These are phyloP conservation scores for Psittacula echo DNA, from an alignment of 2,797 vertebrate genomes.

Conservation along the genomic window DNA sequence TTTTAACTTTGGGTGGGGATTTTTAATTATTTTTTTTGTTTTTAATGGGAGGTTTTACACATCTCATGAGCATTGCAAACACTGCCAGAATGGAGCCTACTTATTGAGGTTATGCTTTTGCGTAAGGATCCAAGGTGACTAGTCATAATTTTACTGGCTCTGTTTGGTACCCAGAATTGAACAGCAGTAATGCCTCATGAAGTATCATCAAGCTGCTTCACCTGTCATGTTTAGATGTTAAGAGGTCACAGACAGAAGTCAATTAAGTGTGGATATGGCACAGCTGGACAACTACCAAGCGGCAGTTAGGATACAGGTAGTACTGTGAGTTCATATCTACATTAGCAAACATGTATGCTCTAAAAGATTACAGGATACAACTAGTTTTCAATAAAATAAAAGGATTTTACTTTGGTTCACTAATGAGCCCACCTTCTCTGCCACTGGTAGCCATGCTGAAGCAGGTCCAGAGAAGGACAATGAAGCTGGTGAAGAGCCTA, in stretches of 20 bases:
- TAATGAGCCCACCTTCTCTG: not conserved
- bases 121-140: not conserved
- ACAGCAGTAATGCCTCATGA: not conserved
- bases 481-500: not conserved
- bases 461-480: not conserved
- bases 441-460: not conserved
- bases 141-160: not conserved
- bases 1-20: not conserved
- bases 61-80: not conserved
- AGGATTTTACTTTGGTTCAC: not conserved
- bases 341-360: not conserved
- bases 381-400: not conserved
- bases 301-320: not conserved
- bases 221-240: not conserved
- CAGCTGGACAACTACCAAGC: not conserved
- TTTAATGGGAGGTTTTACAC: not conserved
- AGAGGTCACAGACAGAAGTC: not conserved
- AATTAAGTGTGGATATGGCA: not conserved
- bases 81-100: not conserved
- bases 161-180: not conserved
- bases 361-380: not conserved
- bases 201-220: not conserved
- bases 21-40: not conserved
- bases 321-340: not conserved
- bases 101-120: not conserved